Evolutionary conservation across 2,797 vertebrate genomes (phyloP).

Genomic region (Onychomys torridus): DNA sequence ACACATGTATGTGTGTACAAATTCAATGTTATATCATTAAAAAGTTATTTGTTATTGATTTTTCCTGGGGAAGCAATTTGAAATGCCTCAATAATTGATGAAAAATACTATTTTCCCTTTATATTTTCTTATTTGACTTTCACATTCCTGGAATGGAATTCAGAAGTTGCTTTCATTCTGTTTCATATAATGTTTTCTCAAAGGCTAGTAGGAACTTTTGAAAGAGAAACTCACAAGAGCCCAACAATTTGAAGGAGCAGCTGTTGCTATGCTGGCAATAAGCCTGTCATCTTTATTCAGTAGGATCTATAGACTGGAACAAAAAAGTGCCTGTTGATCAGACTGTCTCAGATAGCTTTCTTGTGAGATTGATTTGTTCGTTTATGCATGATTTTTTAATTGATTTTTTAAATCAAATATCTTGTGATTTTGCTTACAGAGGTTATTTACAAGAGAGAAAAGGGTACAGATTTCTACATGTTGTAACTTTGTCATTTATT

Average conservation of each 20-base stretch:
- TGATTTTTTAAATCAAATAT: not conserved
- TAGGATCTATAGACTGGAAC: not conserved
- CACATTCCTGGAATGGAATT: constrained; percentile 46
- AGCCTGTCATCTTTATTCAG: not conserved
- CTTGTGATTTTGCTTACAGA: not conserved
- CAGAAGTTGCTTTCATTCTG: constrained; percentile 42
- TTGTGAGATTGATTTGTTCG: not conserved
- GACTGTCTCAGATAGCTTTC: not conserved
- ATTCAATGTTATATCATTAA: constrained; percentile 4
- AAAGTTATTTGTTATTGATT: not conserved
- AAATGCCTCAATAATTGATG: not conserved
- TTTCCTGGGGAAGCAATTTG: constrained; percentile 9
- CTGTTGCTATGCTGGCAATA: not conserved
- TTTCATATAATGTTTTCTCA: constrained; percentile 27
- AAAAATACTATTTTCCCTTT: not conserved
- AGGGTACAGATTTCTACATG: not conserved
- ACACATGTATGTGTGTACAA: not conserved
- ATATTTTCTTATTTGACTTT: constrained; percentile 32
- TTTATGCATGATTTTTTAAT: constrained; percentile 2
- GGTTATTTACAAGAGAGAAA: constrained; percentile 44
- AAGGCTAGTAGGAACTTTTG: constrained; percentile 21
- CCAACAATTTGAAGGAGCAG: not conserved
- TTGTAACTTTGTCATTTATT: constrained; percentile 44
- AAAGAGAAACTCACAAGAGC: constrained; percentile 49
- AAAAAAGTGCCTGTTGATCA: not conserved